Percentiles rank a stretch among this genome's conserved stretches.
Conservation (phyloP, 92 coral and sea anemone genomes). For the Hydrozoanthus gracilis region DNA sequence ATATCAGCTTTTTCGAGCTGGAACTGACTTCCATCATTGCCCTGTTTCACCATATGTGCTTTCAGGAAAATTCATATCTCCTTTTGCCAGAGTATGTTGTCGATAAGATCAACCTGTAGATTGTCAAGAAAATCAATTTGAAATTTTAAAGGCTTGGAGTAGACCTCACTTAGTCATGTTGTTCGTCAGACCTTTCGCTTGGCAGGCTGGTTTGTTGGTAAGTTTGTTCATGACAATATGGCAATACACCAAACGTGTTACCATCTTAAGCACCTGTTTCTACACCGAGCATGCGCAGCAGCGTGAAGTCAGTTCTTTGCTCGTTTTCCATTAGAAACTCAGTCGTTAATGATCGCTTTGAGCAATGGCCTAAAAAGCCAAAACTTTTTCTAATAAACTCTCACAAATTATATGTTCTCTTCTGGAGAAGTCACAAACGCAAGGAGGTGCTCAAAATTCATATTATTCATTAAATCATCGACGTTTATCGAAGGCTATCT, state of each 20-base stretch:
- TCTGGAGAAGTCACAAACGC: neutral
- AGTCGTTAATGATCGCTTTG: conserved; percentile 40
- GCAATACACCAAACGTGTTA: conserved; percentile 59
- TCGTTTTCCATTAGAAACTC: conserved; percentile 38
- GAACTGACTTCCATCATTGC: conserved; percentile 82
- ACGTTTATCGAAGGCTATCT: conserved; percentile 35
- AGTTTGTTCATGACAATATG: conserved; percentile 84
- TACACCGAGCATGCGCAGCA: conserved; percentile 64
- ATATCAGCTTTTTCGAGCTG: conserved; percentile 89
- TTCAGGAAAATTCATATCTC: conserved; percentile 32
- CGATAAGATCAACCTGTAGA: conserved; percentile 32
- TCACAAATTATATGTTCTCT: neutral
- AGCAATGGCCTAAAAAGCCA: neutral
- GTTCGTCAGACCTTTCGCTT: conserved; percentile 30
- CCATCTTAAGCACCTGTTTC: conserved; percentile 78
- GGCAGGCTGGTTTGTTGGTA: conserved; percentile 81
- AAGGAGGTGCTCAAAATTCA: conserved; percentile 9
- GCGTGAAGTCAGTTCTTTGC: conserved; percentile 1
- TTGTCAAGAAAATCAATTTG: neutral
- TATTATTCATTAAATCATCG: conserved; percentile 42
- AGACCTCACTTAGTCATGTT: conserved; percentile 1
- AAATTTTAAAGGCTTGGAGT: neutral
- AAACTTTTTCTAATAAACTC: neutral
- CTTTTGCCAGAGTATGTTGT: conserved; percentile 13
- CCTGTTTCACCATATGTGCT: conserved; percentile 49